Base-by-base conservation (phyloP, 2,113 vertebrate species). In the Micromys minutus region DNA sequence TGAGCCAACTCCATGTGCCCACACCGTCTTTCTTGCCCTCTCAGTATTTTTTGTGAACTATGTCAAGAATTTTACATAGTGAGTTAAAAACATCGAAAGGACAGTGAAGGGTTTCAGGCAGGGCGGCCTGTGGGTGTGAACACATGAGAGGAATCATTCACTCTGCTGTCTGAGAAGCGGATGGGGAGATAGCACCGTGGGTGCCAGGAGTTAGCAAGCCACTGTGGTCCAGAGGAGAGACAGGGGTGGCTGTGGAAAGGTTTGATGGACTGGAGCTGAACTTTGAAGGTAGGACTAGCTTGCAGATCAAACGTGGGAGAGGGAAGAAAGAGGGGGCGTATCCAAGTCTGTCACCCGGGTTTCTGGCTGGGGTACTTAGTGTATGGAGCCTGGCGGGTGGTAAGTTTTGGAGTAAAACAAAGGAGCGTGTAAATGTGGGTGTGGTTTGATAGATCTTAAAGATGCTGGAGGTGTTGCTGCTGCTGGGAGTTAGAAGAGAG, bases 31-130 rank as follows among this genome's bases (percentile, higher is more conserved):
- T 92, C 80, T 95, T 81, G 39, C 72, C 76, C 59, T 91, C 36
- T 57, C 36, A 45, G 45, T 80, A 39, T 50, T 94, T 24, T 34
- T 93, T 87, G 57, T 55, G 87, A 94, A 61, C 74, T 95, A 11
- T 80, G 86, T 85, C 79, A 86, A 81, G 57, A 90, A 93, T 95
- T 95, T 97, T 81, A 81, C 80, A 67, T 67, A 57, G 45, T 90
- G 34, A 84, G 50, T 57, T 71, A 69, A 39, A 50, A 92, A 36
- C 69, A 55, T 22, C 80, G 80, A 74, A 75, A 80, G 71, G 59
- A 52, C 22, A 81, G 34, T 39, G 65, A 59, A 47, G 72, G 39
- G 22, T 74, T 92, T 85, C 89, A 72, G 77, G 93, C 9, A 24
- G 72, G 45, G 34, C 36, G 9, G 13, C 79, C 57, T 85, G 61